Evolutionary conservation across 1,140 invertebrate species (phyloP).

Genomic region (Drosophila pachea): DNA sequence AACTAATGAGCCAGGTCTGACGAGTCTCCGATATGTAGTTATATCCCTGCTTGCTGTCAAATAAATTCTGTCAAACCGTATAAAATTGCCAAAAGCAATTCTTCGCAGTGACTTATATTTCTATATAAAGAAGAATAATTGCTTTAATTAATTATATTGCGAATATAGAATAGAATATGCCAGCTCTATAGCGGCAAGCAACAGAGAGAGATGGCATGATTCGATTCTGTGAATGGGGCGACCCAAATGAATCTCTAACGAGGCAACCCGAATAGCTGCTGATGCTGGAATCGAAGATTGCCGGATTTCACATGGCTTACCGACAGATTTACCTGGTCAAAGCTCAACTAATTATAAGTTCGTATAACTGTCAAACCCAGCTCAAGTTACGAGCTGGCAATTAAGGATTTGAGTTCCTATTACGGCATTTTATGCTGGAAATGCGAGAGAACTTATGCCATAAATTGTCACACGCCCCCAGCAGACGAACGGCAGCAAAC

Average conservation of each 20-base stretch:
- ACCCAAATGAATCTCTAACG: too few relatives aligned
- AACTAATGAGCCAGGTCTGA: conserved; percentile 44
- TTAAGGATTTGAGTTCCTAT: conserved; percentile 6
- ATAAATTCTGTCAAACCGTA: too few relatives aligned
- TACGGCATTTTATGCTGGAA: conserved; percentile 14
- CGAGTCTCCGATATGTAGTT: neutral
- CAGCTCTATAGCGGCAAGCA: too few relatives aligned
- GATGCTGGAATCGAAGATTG: neutral
- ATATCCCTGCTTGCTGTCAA: too few relatives aligned
- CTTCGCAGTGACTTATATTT: too few relatives aligned
- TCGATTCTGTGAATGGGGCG: too few relatives aligned
- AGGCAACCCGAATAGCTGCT: neutral
- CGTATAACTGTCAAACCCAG: conserved; percentile 33
- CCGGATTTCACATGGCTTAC: neutral
- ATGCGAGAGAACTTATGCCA: conserved; percentile 31
- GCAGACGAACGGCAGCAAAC: conserved; percentile 26
- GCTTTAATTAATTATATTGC: too few relatives aligned
- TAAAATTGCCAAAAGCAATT: too few relatives aligned
- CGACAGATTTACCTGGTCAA: neutral
- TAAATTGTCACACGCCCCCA: conserved; percentile 7
- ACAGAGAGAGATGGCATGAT: too few relatives aligned
- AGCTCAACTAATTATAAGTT: conserved; percentile 16
- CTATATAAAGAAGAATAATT: too few relatives aligned
- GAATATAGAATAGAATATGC: too few relatives aligned
- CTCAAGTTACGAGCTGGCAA: conserved; percentile 22